Percentiles rank a stretch among this genome's conserved stretches.
Conservation (phyloP, 2,888 invertebrate species). For the Rugalucina vietnamica region DNA sequence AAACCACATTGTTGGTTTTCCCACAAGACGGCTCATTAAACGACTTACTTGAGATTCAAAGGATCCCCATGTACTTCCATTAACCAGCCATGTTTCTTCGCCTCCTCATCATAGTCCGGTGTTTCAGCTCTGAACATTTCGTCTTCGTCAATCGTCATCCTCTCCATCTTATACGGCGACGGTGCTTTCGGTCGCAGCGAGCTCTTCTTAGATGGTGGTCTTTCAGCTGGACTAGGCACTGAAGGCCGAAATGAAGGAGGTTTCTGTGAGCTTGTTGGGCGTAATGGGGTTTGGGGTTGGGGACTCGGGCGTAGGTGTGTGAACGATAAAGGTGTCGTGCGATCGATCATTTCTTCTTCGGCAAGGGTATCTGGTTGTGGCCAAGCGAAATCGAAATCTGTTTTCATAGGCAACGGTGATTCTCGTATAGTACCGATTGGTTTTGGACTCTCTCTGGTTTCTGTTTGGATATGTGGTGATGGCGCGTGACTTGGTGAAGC, state of each 20-base stretch:
- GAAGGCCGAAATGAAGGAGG: conserved; percentile 17
- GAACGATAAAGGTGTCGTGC: conserved; percentile 24
- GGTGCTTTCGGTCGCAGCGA: conserved; percentile 58
- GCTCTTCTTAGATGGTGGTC: conserved; percentile 47
- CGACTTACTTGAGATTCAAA: conserved; percentile 78
- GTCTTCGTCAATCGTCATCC: conserved; percentile 29
- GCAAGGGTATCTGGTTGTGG: not conserved
- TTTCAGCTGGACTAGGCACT: conserved; percentile 26
- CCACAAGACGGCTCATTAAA: no score
- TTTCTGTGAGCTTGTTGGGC: conserved; percentile 8
- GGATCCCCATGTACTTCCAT: conserved; percentile 81
- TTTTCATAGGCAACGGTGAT: conserved; percentile 26
- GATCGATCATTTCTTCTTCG: not conserved
- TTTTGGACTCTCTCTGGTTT: not conserved
- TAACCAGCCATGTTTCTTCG: conserved; percentile 79
- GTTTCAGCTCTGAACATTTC: conserved; percentile 38
- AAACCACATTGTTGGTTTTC: no score
- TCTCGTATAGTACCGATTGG: not conserved
- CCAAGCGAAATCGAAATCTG: conserved; percentile 16
- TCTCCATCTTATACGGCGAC: conserved; percentile 54
- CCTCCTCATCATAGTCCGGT: conserved; percentile 71
- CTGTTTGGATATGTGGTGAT: not conserved
- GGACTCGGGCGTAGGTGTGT: conserved; percentile 9
- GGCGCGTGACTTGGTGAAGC: conserved; percentile 43
- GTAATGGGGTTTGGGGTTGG: not conserved